phyloP scores from a whole-genome alignment of 2,113 vertebrate species.

The Alouatta palliata region DNA sequence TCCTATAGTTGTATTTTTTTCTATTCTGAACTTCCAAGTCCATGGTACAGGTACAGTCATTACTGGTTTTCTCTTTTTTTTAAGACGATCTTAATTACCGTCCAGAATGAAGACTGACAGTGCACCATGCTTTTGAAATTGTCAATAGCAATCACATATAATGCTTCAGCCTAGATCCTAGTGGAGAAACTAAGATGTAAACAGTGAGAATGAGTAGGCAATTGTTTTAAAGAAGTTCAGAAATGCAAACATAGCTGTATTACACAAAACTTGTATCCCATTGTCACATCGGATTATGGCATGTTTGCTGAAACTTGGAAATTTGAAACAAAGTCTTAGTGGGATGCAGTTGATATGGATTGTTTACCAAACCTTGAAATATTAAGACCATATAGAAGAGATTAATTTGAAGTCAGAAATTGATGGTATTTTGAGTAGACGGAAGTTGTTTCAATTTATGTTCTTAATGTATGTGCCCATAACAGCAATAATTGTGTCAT shows the following conservation, averaged over 20 bases:
- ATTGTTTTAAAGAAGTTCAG: neutral
- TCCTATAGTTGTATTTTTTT: neutral
- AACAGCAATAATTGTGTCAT: neutral
- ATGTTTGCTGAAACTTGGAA: neutral
- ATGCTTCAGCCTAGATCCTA: neutral
- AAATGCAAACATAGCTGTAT: neutral
- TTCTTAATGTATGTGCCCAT: neutral
- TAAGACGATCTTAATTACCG: neutral
- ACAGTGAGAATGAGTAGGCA: neutral
- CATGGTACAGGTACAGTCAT: neutral
- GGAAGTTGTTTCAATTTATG: neutral
- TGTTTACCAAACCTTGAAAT: constrained; percentile 15
- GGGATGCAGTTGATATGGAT: neutral
- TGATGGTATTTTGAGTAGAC: neutral
- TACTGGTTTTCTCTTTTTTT: neutral
- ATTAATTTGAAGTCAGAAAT: neutral
- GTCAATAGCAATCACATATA: neutral
- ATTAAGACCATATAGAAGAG: neutral
- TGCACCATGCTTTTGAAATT: neutral
- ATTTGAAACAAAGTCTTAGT: neutral
- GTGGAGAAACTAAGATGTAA: neutral
- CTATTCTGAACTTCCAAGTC: neutral
- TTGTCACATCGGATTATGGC: neutral
- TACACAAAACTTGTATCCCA: neutral
- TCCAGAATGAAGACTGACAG: neutral